Evolutionary conservation across 92 coral and sea anemone species (phyloP).

Genomic region (Actinernus sp.): DNA sequence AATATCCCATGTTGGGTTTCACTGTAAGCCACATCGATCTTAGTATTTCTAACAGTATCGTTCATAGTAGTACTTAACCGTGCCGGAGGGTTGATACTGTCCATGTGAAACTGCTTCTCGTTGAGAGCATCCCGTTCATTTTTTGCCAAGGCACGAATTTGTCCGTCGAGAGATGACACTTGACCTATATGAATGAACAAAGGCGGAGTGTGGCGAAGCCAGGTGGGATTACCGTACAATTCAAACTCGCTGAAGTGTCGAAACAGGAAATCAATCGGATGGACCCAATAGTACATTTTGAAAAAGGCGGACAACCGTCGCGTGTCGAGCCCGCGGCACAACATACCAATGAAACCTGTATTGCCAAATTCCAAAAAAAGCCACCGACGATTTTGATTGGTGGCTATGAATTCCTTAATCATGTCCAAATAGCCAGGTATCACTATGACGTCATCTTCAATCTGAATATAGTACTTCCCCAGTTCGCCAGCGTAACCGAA

Average conservation of each 20-base stretch:
- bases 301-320: slow-evolving; percentile 53
- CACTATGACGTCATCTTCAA: slow-evolving; percentile 53
- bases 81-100: slow-evolving; percentile 58
- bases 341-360: slow-evolving; percentile 75
- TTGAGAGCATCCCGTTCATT: neutral
- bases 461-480: slow-evolving; percentile 60
- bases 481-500: slow-evolving; percentile 52
- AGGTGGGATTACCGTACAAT: slow-evolving; percentile 59
- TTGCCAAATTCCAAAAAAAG: slow-evolving; percentile 69
- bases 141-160: slow-evolving; percentile 36
- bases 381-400: slow-evolving; percentile 43
- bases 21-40: slow-evolving; percentile 29
- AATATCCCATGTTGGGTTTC: slow-evolving; percentile 5
- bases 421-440: slow-evolving; percentile 32
- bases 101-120: slow-evolving; percentile 20
- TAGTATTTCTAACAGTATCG: neutral
- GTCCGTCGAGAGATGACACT: slow-evolving; percentile 65
- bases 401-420: slow-evolving; percentile 42
- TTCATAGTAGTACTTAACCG: slow-evolving; percentile 39
- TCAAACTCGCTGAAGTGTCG: slow-evolving; percentile 65
- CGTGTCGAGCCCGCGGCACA: slow-evolving; percentile 41
- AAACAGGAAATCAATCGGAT: slow-evolving; percentile 68
- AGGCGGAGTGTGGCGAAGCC: slow-evolving; percentile 41
- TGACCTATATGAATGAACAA: slow-evolving; percentile 66
- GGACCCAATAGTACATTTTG: slow-evolving; percentile 71